Conservation (phyloP, 2,113 vertebrate genomes). For the Catharus fuscescens region DNA sequence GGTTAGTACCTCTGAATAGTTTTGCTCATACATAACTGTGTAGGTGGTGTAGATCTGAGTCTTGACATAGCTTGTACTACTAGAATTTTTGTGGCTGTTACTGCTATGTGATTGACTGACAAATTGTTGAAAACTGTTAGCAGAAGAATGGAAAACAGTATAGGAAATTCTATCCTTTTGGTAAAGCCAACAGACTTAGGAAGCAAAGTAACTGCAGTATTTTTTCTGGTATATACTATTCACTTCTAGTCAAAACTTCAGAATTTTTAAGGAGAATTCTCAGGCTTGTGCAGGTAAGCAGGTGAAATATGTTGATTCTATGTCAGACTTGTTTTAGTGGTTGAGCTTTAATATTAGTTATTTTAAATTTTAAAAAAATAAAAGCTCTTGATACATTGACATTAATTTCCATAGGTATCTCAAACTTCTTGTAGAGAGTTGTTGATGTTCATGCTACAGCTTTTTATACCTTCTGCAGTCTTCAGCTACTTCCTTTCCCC, state of each 20-base stretch:
- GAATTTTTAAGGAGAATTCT: neutral
- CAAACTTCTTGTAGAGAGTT: neutral
- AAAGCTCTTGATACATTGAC: neutral
- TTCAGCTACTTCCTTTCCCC: neutral
- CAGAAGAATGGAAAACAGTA: neutral
- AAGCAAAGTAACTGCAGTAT: neutral
- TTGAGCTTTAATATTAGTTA: neutral
- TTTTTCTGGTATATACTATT: neutral
- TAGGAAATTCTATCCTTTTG: neutral
- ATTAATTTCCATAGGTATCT: neutral
- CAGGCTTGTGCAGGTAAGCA: neutral
- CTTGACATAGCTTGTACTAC: neutral
- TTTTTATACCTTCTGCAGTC: neutral
- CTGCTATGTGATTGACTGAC: neutral
- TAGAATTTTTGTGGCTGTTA: neutral
- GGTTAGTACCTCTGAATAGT: neutral
- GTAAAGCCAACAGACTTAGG: neutral
- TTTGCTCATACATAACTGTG: accelerated
- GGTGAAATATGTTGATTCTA: neutral
- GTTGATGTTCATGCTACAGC: neutral
- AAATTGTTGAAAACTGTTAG: neutral
- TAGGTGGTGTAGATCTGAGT: neutral
- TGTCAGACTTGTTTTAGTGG: neutral
- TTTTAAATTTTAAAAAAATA: neutral
- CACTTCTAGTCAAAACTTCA: neutral